A percentile compares a stretch with the other conserved stretches of the same genome.
phyloP scores from a whole-genome alignment of 2,797 vertebrate species.

The Sebastes matsubarae region DNA sequence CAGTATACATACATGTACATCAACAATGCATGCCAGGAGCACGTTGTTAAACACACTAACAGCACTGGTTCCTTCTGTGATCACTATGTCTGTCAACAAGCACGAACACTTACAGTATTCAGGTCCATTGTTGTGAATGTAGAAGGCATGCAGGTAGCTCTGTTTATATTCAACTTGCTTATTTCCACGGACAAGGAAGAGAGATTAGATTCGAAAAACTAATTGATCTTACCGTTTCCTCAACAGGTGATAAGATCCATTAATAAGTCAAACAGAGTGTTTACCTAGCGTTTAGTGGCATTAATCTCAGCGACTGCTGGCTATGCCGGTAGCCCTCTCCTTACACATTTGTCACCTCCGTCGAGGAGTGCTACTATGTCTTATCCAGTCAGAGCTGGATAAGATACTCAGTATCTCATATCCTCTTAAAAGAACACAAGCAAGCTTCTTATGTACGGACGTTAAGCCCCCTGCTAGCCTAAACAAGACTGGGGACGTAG shows the following conservation, averaged over 20 bases:
- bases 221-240: neutral
- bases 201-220: neutral
- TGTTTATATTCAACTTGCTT: neutral
- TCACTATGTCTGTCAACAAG: neutral
- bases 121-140: neutral
- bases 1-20: slow-evolving; percentile 46
- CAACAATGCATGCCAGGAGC: slow-evolving; percentile 31
- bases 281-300: neutral
- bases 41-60: slow-evolving; percentile 26
- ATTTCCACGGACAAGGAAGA: neutral
- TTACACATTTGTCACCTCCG: slow-evolving; percentile 1
- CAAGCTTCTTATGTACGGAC: slow-evolving; percentile 10
- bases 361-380: neutral
- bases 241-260: slow-evolving; percentile 2
- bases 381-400: neutral
- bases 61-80: neutral
- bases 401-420: slow-evolving; percentile 4
- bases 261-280: neutral
- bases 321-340: neutral
- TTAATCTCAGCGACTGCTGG: slow-evolving; percentile 5
- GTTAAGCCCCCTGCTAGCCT: neutral
- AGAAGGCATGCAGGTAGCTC: neutral
- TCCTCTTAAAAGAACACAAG: slow-evolving; percentile 18
- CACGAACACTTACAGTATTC: neutral
- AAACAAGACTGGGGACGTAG: slow-evolving; percentile 23